A percentile compares a stretch with the other conserved stretches of the same genome.
Conservation (phyloP, 1,140 invertebrate species). For the Drosophila orena region DNA sequence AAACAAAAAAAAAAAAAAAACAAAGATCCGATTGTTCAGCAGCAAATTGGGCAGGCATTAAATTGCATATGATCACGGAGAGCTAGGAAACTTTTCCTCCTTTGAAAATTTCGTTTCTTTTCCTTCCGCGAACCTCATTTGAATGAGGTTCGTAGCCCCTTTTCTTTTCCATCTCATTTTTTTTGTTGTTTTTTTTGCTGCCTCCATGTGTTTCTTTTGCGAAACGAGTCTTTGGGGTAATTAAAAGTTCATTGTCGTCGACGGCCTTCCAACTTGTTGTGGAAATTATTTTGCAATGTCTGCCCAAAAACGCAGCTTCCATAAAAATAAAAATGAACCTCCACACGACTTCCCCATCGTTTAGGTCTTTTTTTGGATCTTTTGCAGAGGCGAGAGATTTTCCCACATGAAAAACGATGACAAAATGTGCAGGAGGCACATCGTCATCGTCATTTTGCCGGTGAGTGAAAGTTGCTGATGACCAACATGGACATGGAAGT, state of each 20-base stretch:
- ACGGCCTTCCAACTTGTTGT: constrained; percentile 44
- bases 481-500: constrained; percentile 19
- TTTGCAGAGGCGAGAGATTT: constrained; percentile 47
- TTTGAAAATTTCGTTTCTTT: constrained; percentile 22
- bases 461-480: constrained; percentile 37
- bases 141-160: constrained; percentile 16
- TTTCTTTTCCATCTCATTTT: background rate
- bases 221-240: constrained; percentile 64
- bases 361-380: constrained; percentile 13
- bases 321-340: constrained; percentile 2
- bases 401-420: constrained; percentile 74
- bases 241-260: constrained; percentile 75
- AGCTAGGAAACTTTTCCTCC: constrained; percentile 13
- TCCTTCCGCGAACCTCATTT: constrained; percentile 49
- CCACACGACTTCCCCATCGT: constrained; percentile 29
- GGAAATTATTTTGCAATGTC: constrained; percentile 71
- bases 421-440: constrained; percentile 59
- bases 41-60: constrained; percentile 36
- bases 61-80: constrained; percentile 52
- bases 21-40: constrained; percentile 39
- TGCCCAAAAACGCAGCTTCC: constrained; percentile 47
- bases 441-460: constrained; percentile 28
- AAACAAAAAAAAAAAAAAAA: constrained; percentile 2
- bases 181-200: background rate
- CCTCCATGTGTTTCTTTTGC: constrained; percentile 26